These are phyloP conservation scores for Congeria kusceri DNA, from an alignment of 2,888 invertebrate genomes.

Conservation along the genomic window DNA sequence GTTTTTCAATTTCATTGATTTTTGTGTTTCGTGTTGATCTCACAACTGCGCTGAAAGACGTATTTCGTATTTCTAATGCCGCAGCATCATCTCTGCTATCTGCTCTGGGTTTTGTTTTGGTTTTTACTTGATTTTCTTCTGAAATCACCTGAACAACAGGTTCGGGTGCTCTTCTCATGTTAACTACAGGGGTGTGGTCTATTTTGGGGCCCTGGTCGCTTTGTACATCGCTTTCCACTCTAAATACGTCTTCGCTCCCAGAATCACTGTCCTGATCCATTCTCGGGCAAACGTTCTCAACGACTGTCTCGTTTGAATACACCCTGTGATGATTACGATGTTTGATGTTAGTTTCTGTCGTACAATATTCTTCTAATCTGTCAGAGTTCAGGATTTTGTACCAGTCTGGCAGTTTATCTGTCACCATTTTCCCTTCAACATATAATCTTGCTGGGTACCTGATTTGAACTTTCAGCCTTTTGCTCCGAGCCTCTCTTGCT, in stretches of 20 bases:
- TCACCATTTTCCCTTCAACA: neutral
- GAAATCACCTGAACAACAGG: too few relatives aligned
- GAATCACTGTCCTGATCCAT: neutral
- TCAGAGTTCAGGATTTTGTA: neutral
- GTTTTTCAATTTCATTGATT: too few relatives aligned
- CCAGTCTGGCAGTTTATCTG: conserved; percentile 1
- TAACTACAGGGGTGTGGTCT: neutral
- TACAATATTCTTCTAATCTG: neutral
- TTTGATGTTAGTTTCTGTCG: neutral
- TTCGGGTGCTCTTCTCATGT: too few relatives aligned
- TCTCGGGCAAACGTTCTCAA: too few relatives aligned
- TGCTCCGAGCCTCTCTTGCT: neutral
- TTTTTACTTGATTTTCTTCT: too few relatives aligned
- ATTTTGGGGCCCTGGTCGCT: too few relatives aligned
- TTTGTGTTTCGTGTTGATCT: too few relatives aligned
- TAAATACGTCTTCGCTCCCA: neutral
- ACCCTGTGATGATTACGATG: neutral
- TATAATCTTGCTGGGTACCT: neutral
- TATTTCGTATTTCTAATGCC: too few relatives aligned
- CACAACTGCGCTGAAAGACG: too few relatives aligned
- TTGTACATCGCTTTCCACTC: neutral
- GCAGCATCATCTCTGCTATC: too few relatives aligned
- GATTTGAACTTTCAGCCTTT: neutral
- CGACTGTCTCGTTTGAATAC: neutral
- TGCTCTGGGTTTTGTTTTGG: too few relatives aligned